phyloP scores from a whole-genome alignment of 2,888 invertebrate genomes.

The Entomobrya proxima region DNA sequence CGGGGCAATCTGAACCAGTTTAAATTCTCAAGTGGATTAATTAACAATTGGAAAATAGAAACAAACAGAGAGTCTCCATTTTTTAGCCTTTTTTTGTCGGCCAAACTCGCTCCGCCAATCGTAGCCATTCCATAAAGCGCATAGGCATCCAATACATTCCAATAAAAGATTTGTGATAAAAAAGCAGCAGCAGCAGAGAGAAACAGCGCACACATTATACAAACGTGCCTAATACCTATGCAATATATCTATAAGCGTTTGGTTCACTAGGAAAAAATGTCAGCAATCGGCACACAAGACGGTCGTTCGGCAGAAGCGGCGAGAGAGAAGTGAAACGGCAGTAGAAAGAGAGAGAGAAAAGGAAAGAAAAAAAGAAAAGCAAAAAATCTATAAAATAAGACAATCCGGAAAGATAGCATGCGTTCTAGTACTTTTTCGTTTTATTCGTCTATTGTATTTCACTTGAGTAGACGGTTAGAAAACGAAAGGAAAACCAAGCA shows the following conservation, averaged over 20 bases:
- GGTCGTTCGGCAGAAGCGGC: constrained; percentile 20
- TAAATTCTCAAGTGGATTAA: no score
- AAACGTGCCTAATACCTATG: not conserved
- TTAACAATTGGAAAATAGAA: no score
- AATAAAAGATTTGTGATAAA: not conserved
- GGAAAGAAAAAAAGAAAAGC: not conserved
- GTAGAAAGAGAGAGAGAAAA: not conserved
- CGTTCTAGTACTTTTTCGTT: constrained; percentile 63
- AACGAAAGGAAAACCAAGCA: constrained; percentile 33
- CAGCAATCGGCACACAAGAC: constrained; percentile 45
- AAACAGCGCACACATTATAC: not conserved
- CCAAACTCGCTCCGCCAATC: no score
- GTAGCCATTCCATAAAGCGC: not conserved
- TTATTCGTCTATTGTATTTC: constrained; percentile 63
- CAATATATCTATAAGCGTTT: not conserved
- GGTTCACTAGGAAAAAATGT: constrained; percentile 33
- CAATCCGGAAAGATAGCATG: constrained; percentile 66
- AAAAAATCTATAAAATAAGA: constrained; percentile 65
- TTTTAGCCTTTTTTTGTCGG: no score
- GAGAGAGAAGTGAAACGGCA: not conserved
- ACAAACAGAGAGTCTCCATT: no score
- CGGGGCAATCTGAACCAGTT: no score
- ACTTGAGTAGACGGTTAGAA: constrained; percentile 49
- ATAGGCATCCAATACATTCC: no score
- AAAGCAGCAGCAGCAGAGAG: not conserved